A percentile compares a stretch with the other conserved stretches of the same genome.
phyloP scores from a whole-genome alignment of 2,888 invertebrate genomes.

The Pammene aurita region DNA sequence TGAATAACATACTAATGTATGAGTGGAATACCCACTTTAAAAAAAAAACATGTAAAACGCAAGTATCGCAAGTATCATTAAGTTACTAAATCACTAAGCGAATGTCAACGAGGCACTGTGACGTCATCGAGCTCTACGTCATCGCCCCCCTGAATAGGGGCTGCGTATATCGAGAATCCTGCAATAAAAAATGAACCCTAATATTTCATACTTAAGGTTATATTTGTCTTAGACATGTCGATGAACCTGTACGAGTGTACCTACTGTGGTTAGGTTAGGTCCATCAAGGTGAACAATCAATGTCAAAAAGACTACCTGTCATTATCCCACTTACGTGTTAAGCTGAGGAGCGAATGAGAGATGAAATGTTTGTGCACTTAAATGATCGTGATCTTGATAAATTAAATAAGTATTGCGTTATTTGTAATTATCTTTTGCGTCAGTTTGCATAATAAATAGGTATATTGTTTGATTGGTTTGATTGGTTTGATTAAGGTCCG shows the following conservation, averaged over 20 bases:
- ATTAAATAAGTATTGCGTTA: not conserved
- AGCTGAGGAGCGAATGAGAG: constrained; percentile 12
- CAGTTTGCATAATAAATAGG: not conserved
- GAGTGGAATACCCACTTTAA: too few relatives aligned
- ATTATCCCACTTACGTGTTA: constrained; percentile 8
- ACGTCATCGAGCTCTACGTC: constrained; percentile 38
- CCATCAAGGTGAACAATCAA: constrained; percentile 33
- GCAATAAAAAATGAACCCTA: constrained; percentile 16
- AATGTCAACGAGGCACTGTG: constrained; percentile 39
- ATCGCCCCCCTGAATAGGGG: constrained; percentile 16
- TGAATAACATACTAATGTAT: too few relatives aligned
- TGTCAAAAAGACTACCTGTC: constrained; percentile 29
- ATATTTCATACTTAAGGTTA: not conserved
- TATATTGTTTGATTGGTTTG: not conserved
- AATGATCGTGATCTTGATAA: not conserved
- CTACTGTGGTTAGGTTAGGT: constrained; percentile 28
- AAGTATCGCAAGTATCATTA: constrained; percentile 18
- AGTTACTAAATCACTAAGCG: constrained; percentile 19
- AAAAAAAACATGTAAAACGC: too few relatives aligned
- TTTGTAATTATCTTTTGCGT: not conserved
- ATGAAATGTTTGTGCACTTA: not conserved
- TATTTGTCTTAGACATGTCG: not conserved
- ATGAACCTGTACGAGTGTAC: not conserved
- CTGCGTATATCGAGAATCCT: not conserved
- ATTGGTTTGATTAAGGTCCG: not conserved